Evolutionary conservation across 2,888 invertebrate species (phyloP), one percentile per base, ranked within the genome.

Genomic region (Tinea semifulvella): DNA sequence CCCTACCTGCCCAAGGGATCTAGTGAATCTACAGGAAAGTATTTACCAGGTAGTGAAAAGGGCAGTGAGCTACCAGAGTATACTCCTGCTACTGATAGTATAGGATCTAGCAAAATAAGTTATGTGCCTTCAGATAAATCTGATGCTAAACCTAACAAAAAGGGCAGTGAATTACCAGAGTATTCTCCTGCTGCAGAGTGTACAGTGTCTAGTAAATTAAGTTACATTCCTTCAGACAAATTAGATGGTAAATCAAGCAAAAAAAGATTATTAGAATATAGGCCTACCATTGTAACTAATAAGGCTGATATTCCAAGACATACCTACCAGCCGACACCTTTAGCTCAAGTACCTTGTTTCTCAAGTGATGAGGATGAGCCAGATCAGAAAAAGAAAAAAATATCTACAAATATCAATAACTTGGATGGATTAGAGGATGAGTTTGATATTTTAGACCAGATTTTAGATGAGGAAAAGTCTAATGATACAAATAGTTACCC

Each of bases 361-460:
- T 82, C 81, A 25, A 81, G 81, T 64, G 82, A 82, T 60, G 82
- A 81, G 54, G 79, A 80, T 38, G 80, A 79, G 54, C 73, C 79
- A 46, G 58, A 61, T 8, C 45, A 46, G 13, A 81, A 81, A 48
- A 81, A 74, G 60, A 55, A 48, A 19, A 80, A 75, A 56, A 35
- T 69, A 42, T 65, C 74, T 42, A 61, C 50, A 60, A 77, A 79
- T 49, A 56, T 80, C 1, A 75, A 76, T 57, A 70, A 68, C 3
- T 58, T 82, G 31, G 81, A 81, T 64, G 79, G 81, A 44, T 58
- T 82, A 47, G 79, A 76, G 3, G 61, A 74, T 46, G 82, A 82
- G 55, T 82, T 82, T 69, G 82, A 82, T 57, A 77, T 82, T 35
- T 57, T 82, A 48, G 81, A 69, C 53, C 72, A 82, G 65, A 82